These are phyloP conservation scores for Hypomesus transpacificus DNA, from an alignment of 2,113 vertebrate species.

Conservation along the genomic window DNA sequence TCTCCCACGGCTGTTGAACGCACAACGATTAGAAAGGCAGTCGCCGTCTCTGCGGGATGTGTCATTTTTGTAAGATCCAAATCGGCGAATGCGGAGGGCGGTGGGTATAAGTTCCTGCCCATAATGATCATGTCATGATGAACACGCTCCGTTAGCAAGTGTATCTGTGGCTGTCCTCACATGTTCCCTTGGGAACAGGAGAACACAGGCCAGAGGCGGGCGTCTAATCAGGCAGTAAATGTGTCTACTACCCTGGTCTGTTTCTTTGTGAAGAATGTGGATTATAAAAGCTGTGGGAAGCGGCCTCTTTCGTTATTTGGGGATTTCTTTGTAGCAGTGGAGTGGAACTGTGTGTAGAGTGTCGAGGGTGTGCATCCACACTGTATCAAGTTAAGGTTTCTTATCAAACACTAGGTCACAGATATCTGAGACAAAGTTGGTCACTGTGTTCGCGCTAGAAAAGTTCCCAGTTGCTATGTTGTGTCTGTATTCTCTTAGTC, in stretches of 20 bases:
- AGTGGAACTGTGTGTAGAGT: no score
- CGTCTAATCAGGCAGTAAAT: no score
- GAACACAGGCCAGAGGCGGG: conserved; percentile 5
- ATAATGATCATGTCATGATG: conserved; percentile 30
- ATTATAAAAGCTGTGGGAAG: no score
- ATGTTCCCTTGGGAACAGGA: conserved; percentile 20
- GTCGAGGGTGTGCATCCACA: no score
- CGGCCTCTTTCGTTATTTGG: no score
- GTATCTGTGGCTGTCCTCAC: conserved; percentile 42
- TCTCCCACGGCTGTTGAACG: conserved; percentile 13
- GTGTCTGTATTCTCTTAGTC: neutral
- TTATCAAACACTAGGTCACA: neutral
- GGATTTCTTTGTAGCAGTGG: no score
- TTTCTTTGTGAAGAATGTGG: no score
- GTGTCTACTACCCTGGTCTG: no score
- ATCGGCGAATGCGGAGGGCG: neutral
- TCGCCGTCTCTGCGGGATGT: conserved; percentile 27
- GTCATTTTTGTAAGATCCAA: conserved; percentile 44
- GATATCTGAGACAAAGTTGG: neutral
- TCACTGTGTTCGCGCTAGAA: neutral
- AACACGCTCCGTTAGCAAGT: conserved; percentile 30
- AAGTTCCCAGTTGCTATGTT: conserved; percentile 1
- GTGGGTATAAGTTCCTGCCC: conserved; percentile 31
- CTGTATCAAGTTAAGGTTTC: no score
- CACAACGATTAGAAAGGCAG: neutral